Evolutionary conservation across 1,140 invertebrate species (phyloP).

Genomic region (Papilio dardanus): DNA sequence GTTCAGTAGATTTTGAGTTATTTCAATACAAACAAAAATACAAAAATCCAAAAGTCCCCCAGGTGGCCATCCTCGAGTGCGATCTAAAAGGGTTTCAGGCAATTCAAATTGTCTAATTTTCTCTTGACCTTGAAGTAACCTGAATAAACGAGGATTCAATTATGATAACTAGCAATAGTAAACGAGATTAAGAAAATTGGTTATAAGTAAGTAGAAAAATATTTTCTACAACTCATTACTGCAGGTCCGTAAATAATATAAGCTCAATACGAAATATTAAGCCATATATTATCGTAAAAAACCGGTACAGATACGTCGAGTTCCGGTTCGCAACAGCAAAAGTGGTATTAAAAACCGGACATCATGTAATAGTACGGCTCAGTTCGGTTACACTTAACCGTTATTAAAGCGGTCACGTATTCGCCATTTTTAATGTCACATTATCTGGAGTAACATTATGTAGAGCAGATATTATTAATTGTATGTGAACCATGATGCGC

Average conservation of each 20-base stretch:
- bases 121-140: too few relatives aligned
- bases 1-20: too few relatives aligned
- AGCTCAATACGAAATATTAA: neutral
- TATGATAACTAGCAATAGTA: too few relatives aligned
- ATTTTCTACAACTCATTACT: neutral
- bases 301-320: neutral
- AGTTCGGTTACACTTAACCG: constrained; percentile 6
- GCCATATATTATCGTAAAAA: constrained; percentile 9
- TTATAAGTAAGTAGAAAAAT: neutral
- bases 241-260: neutral
- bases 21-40: too few relatives aligned
- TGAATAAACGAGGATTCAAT: too few relatives aligned
- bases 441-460: neutral
- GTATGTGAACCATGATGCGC: too few relatives aligned
- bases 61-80: too few relatives aligned
- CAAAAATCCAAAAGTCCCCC: too few relatives aligned
- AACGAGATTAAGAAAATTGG: neutral
- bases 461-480: too few relatives aligned
- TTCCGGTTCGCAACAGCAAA: constrained; percentile 24
- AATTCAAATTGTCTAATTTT: too few relatives aligned
- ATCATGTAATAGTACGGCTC: neutral
- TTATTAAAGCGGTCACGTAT: constrained; percentile 12
- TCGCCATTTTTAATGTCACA: neutral
- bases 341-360: constrained; percentile 28
- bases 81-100: too few relatives aligned